These are phyloP conservation scores for Gadopsis marmoratus DNA, from an alignment of 2,797 vertebrate genomes.

Conservation along the genomic window DNA sequence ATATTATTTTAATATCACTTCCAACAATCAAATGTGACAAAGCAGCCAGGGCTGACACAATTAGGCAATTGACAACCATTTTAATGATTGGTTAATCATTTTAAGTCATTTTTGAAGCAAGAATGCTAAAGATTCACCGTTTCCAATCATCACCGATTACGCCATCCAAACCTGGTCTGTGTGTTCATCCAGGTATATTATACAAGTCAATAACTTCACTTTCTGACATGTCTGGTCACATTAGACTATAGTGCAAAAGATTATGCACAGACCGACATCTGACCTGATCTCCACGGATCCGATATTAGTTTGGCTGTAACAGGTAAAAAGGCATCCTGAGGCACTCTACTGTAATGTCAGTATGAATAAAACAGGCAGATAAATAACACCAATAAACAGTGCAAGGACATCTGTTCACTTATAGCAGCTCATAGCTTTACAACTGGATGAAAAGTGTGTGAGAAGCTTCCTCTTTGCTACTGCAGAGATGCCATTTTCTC, in stretches of 20 bases:
- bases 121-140: background rate
- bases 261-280: background rate
- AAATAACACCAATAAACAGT: background rate
- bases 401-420: background rate
- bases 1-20: background rate
- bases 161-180: background rate
- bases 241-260: background rate
- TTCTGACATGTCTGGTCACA: background rate
- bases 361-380: background rate
- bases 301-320: background rate
- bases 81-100: background rate
- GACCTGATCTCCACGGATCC: background rate
- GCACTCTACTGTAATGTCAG: background rate
- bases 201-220: background rate
- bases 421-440: too few species aligned
- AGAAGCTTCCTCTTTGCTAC: background rate
- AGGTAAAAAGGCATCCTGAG: background rate
- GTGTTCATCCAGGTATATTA: background rate
- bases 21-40: background rate
- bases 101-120: background rate
- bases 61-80: background rate
- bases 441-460: background rate
- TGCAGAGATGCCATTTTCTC: background rate
- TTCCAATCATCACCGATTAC: background rate
- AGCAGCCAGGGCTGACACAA: background rate